phyloP scores from a whole-genome alignment of 2,113 vertebrate genomes.

The Cheilinus undulatus region DNA sequence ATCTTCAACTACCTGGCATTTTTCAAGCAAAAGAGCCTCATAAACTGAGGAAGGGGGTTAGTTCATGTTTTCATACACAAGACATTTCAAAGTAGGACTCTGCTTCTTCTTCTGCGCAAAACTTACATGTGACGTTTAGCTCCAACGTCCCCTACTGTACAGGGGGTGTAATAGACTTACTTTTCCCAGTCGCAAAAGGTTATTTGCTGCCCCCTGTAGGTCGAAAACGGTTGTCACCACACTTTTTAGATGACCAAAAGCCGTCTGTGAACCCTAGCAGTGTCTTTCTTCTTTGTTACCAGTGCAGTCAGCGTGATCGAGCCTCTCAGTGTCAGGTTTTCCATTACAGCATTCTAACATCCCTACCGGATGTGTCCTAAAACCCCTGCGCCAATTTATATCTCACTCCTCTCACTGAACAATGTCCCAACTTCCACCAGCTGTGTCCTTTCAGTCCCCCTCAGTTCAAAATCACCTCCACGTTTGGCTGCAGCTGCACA shows the following conservation, averaged over 20 bases:
- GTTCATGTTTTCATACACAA: neutral
- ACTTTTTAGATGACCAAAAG: neutral
- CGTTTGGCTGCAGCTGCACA: neutral
- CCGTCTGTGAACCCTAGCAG: neutral
- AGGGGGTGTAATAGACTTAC: neutral
- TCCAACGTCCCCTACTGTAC: constrained; percentile 31
- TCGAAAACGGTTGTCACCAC: neutral
- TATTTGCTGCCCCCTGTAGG: constrained; percentile 49
- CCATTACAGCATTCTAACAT: no score
- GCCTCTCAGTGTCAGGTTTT: constrained; percentile 36
- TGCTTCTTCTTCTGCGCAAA: constrained; percentile 32
- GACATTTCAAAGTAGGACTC: constrained; percentile 34
- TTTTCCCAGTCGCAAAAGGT: neutral
- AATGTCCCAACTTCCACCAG: constrained; percentile 53
- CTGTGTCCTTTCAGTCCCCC: constrained; percentile 40
- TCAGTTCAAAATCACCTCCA: constrained; percentile 20
- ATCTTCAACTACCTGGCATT: fast-evolving
- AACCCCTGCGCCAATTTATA: constrained; percentile 2
- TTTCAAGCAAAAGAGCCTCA: no score
- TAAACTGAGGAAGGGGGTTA: no score
- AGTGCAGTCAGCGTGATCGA: constrained; percentile 1
- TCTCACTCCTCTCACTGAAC: constrained; percentile 32
- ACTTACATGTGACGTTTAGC: neutral
- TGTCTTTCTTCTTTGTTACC: neutral
- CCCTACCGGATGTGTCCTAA: constrained; percentile 47